phyloP scores from a whole-genome alignment of 2,888 invertebrate species.

The Portevinia maculata region DNA sequence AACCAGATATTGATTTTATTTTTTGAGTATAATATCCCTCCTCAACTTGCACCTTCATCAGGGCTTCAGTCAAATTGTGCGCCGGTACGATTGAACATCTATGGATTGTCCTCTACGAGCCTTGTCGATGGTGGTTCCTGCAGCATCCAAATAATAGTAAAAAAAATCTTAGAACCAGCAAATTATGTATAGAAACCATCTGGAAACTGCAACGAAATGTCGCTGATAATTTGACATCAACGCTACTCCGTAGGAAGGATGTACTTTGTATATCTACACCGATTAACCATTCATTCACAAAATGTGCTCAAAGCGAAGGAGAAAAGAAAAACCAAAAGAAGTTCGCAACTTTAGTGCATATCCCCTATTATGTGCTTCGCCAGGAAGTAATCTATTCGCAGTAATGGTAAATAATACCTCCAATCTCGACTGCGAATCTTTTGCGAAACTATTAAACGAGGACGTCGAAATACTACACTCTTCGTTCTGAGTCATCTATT shows the following conservation, averaged over 20 bases:
- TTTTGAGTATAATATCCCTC: too few relatives aligned
- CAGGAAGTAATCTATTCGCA: conserved; percentile 73
- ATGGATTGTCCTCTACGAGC: too few relatives aligned
- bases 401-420: conserved; percentile 54
- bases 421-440: conserved; percentile 63
- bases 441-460: conserved; percentile 31
- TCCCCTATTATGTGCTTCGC: conserved; percentile 52
- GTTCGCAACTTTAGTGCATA: conserved; percentile 41
- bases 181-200: not conserved
- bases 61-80: too few relatives aligned
- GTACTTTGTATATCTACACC: conserved; percentile 9
- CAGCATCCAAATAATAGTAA: too few relatives aligned
- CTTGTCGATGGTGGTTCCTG: too few relatives aligned
- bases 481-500: conserved; percentile 61
- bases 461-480: conserved; percentile 36
- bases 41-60: too few relatives aligned
- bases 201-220: not conserved
- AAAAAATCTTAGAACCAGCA: not conserved
- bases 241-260: conserved; percentile 36
- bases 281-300: conserved; percentile 44
- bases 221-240: not conserved
- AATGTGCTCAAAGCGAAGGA: conserved; percentile 8
- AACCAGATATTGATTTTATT: too few relatives aligned
- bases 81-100: too few relatives aligned
- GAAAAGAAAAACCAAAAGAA: conserved; percentile 1